A percentile compares a stretch with the other conserved stretches of the same genome.
These are phyloP conservation scores for Exephanes ischioxanthus DNA, from an alignment of 2,888 invertebrate species.

Conservation along the genomic window DNA sequence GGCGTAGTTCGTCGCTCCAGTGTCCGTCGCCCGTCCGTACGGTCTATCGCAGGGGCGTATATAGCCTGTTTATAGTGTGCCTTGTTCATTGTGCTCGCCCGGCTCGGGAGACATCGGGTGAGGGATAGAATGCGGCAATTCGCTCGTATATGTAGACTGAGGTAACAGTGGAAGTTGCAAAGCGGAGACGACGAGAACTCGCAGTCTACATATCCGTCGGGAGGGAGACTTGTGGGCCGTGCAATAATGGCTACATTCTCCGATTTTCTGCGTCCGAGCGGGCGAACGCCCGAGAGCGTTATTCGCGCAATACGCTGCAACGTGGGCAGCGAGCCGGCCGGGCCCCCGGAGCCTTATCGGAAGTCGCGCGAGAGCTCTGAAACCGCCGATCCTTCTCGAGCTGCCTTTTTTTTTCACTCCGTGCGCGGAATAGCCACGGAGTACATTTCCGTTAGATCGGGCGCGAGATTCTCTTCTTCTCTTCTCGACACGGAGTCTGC, in stretches of 20 bases:
- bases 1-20: constrained; percentile 46
- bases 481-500: background rate
- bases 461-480: constrained; percentile 42
- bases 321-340: constrained; percentile 65
- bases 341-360: constrained; percentile 63
- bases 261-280: constrained; percentile 77
- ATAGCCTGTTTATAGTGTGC: constrained; percentile 4
- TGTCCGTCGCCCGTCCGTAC: constrained; percentile 23
- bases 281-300: background rate
- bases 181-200: constrained; percentile 17
- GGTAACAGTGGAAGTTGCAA: background rate
- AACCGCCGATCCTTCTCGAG: background rate
- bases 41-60: constrained; percentile 57
- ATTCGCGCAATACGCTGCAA: constrained; percentile 32
- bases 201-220: constrained; percentile 46
- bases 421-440: constrained; percentile 19
- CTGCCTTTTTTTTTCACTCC: background rate
- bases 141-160: constrained; percentile 21
- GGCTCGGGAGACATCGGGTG: constrained; percentile 36
- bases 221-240: constrained; percentile 65
- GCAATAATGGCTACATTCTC: constrained; percentile 79
- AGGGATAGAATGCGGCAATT: constrained; percentile 57
- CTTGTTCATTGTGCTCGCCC: constrained; percentile 43
- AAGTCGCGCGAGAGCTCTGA: constrained; percentile 60
- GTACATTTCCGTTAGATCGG: constrained; percentile 53